These are phyloP conservation scores for human DNA, from an alignment of 2,113 vertebrate species.

Conservation along the genomic window DNA sequence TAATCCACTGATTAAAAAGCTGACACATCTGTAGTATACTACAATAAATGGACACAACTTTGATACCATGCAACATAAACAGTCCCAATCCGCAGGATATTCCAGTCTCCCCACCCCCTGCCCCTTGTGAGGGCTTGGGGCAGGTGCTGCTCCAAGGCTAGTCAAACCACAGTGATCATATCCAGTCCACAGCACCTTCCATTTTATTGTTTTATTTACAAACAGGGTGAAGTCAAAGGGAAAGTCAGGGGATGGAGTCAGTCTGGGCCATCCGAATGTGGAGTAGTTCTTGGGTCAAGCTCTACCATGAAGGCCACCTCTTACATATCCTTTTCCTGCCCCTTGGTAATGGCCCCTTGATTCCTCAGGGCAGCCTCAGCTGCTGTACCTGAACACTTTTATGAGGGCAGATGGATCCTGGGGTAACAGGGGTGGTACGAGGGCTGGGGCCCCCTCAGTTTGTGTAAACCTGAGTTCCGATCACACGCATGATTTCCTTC, in stretches of 20 bases:
- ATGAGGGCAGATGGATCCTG: conserved; percentile 41
- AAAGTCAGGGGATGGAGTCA: conserved; percentile 27
- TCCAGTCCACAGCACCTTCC: conserved; percentile 76
- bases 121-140: background rate
- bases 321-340: conserved; percentile 33
- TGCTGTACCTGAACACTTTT: conserved; percentile 66
- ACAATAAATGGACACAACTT: background rate
- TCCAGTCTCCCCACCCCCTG: background rate
- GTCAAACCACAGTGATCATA: conserved; percentile 74
- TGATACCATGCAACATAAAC: background rate
- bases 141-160: conserved; percentile 46
- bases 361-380: conserved; percentile 66
- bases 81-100: background rate
- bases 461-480: conserved; percentile 99
- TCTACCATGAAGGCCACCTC: conserved; percentile 54
- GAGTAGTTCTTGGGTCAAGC: conserved; percentile 53
- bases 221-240: conserved; percentile 55
- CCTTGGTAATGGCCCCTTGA: conserved; percentile 31
- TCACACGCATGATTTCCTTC: conserved; percentile 99
- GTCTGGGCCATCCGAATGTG: conserved; percentile 59
- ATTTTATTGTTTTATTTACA: conserved; percentile 79
- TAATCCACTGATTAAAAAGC: background rate
- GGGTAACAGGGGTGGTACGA: conserved; percentile 50
- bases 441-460: conserved; percentile 87
- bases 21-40: background rate